Percentiles rank a stretch among this genome's conserved stretches.
Conservation (phyloP, 1,140 invertebrate genomes). For the Panagrolaimus sp. region DNA sequence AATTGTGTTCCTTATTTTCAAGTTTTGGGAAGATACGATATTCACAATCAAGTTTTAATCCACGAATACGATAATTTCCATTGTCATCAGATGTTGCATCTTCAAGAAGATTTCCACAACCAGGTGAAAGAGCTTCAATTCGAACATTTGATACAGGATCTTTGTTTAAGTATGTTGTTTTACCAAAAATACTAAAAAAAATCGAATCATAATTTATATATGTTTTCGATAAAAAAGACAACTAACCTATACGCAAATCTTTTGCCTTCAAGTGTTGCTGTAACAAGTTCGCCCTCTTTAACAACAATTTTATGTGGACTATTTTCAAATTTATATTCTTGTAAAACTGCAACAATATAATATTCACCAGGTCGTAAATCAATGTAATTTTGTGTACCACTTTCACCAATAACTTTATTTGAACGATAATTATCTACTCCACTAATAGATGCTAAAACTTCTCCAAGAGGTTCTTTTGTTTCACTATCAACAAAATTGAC, state of each 20-base stretch:
- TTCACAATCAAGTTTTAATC: neutral
- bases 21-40: neutral
- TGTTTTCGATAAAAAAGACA: neutral
- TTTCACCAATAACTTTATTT: neutral
- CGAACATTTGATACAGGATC: neutral
- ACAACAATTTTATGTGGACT: neutral
- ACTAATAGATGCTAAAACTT: conserved; percentile 1
- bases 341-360: neutral
- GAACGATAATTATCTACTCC: conserved; percentile 3
- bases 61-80: neutral
- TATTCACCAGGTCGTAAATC: conserved; percentile 4
- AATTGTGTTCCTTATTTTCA: neutral
- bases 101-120: conserved; percentile 1
- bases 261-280: conserved; percentile 4
- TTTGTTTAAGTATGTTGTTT: neutral
- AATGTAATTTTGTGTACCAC: neutral
- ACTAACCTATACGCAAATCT: neutral
- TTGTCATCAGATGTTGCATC: neutral
- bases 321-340: conserved; percentile 6
- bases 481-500: neutral
- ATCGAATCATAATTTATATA: neutral
- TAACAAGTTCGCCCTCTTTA: neutral
- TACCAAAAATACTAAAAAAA: neutral
- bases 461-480: neutral
- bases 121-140: neutral